Evolutionary conservation across 2,888 invertebrate genomes (phyloP), one percentile per base, ranked within the genome.

Genomic region (Sphaerophoria rueppellii): DNA sequence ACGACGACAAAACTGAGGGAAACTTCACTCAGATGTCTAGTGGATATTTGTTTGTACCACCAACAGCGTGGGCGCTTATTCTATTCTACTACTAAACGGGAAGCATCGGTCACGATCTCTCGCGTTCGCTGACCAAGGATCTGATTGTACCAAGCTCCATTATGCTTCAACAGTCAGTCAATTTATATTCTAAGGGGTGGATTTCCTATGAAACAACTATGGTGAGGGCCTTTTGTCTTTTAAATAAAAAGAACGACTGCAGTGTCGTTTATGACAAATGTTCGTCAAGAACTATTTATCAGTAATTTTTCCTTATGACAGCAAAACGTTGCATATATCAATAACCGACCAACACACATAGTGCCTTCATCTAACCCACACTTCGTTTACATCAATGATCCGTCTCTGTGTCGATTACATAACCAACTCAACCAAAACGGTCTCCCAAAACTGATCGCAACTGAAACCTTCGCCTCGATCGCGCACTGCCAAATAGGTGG

Each of bases 91-190:
- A 57, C 58, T 65, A 54, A 83, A 71, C 83, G 80, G 80, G 79
- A 76, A 85, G 80, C 76, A 76, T 81, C 81, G 80, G 85, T 85
- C 81, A 85, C 85, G 85, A 85, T 85, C 76, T 81, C 80, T 85
- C 81, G 77, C 85, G 80, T 76, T 85, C 72, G 76, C 80, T 77
- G 60, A 76, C 76, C 85, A 67, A 54, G 63, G 40, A 67, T 37
- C 73, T 76, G 58, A 76, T 70, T 69, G 69, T 32, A 58, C 43
- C 43, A 58, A 57, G 78, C 63, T 72, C 60, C 71, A 54, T 80
- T 63, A 76, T 48, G 43, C 61, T 52, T 40, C 11, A 65, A 5
- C 35, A 65, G 65, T 40, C 54, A 52, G 37, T 37, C 65, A 52
- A 35, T 37, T 52, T n/a, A 35, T 24, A 12, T 6, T 0, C 37